Evolutionary conservation across 2,888 invertebrate genomes (phyloP).

Genomic region (Hydropsyche betteni): DNA sequence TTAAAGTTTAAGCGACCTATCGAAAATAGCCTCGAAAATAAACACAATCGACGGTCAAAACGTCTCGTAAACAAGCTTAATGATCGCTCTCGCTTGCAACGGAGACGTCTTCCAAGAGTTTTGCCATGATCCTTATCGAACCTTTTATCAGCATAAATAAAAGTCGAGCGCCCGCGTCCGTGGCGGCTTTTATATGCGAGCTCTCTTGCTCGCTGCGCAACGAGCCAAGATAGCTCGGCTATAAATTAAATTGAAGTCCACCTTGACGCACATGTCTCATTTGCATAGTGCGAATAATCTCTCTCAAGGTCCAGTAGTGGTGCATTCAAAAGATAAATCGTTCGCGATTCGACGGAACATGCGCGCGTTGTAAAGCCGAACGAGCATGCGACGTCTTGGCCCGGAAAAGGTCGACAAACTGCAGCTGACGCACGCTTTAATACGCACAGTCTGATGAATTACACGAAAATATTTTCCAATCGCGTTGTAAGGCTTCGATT

Average conservation of each 20-base stretch:
- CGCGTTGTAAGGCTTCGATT: background rate
- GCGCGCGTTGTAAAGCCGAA: too few species aligned
- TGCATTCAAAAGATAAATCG: conserved; percentile 14
- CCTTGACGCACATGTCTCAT: conserved; percentile 36
- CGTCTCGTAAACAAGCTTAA: too few species aligned
- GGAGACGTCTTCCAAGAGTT: too few species aligned
- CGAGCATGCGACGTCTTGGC: background rate
- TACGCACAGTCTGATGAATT: background rate
- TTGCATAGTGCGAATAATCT: conserved; percentile 40
- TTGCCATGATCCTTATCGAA: too few species aligned
- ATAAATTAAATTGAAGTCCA: conserved; percentile 38
- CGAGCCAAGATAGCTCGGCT: conserved; percentile 16
- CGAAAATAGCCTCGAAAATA: too few species aligned
- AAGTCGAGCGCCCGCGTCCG: background rate
- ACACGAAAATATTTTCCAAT: background rate
- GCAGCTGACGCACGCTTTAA: background rate
- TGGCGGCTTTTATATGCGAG: background rate
- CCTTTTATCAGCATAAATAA: too few species aligned
- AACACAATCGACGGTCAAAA: too few species aligned
- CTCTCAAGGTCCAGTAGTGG: conserved; percentile 33
- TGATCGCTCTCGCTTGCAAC: too few species aligned
- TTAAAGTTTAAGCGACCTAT: too few species aligned
- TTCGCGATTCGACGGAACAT: too few species aligned
- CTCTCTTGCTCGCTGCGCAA: background rate
- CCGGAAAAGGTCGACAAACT: conserved; percentile 24